These are phyloP conservation scores for Lethenteron reissneri DNA, from an alignment of 2,113 vertebrate genomes.

Conservation along the genomic window DNA sequence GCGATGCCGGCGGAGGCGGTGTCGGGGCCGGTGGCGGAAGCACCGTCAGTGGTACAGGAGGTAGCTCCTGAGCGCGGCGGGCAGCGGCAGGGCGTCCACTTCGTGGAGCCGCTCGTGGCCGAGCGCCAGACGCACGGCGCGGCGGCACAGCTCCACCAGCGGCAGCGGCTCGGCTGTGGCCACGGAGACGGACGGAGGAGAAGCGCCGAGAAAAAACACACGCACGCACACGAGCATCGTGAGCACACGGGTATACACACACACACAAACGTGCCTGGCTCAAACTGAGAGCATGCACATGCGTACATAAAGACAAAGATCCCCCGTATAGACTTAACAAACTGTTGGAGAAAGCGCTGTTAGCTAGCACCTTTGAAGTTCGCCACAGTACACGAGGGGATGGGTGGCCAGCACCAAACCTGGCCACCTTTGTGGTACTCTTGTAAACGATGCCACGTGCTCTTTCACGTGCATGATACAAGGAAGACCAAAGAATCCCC, in stretches of 20 bases:
- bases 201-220: neutral
- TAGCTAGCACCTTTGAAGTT: too few species aligned
- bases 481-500: too few species aligned
- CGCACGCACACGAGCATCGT: neutral
- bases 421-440: too few species aligned
- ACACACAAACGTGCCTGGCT: neutral
- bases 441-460: too few species aligned
- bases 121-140: slow-evolving; percentile 2
- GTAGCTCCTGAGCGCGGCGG: slow-evolving; percentile 1
- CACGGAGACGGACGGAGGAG: too few species aligned
- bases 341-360: too few species aligned
- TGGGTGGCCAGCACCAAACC: too few species aligned
- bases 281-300: neutral
- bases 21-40: too few species aligned
- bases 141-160: slow-evolving; percentile 5
- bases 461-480: too few species aligned
- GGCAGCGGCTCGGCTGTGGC: neutral
- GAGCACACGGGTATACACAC: neutral
- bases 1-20: too few species aligned
- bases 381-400: too few species aligned
- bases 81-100: neutral
- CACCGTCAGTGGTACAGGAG: slow-evolving; percentile 5
- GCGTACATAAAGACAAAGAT: neutral
- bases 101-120: slow-evolving; percentile 1
- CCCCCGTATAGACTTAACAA: too few species aligned